phyloP scores from a whole-genome alignment of 2,797 vertebrate genomes.

The Xenopus petersii region DNA sequence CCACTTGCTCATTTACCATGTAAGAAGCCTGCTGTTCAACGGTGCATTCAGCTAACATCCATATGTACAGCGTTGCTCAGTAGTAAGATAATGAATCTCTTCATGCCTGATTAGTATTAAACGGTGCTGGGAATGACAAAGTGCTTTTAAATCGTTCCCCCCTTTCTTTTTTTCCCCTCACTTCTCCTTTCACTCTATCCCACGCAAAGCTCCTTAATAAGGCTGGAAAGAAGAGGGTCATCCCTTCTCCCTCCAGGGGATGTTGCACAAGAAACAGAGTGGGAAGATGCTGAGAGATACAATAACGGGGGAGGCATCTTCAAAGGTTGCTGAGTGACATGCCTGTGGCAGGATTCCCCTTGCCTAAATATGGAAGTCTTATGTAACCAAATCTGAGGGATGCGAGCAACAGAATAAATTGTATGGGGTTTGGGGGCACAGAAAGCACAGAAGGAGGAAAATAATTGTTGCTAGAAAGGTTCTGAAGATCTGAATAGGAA shows the following conservation, averaged over 20 bases:
- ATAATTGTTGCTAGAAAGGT: not conserved
- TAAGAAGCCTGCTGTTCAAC: no score
- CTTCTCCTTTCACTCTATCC: constrained; percentile 37
- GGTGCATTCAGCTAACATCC: no score
- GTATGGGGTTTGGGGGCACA: constrained; percentile 7
- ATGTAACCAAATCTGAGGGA: constrained; percentile 34
- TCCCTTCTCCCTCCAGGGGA: constrained; percentile 36
- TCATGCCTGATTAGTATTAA: not conserved
- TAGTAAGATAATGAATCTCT: constrained; percentile 3
- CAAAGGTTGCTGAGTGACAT: constrained; percentile 35
- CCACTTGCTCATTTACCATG: no score
- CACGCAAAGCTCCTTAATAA: constrained; percentile 29
- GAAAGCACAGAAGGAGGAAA: not conserved
- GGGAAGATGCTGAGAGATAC: constrained; percentile 45
- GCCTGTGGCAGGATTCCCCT: constrained; percentile 40
- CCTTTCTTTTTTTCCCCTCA: constrained; percentile 15
- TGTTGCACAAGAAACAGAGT: constrained; percentile 31
- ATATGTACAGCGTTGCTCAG: not conserved
- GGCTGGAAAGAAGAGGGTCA: constrained; percentile 32
- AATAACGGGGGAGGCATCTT: constrained; percentile 31
- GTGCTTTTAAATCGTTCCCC: not conserved
- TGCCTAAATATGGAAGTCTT: constrained; percentile 25
- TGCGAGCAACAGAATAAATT: constrained; percentile 16
- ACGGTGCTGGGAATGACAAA: constrained; percentile 1
- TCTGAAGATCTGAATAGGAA: not conserved